These are phyloP conservation scores for Scomber colias DNA, from an alignment of 2,113 vertebrate species.

Conservation along the genomic window DNA sequence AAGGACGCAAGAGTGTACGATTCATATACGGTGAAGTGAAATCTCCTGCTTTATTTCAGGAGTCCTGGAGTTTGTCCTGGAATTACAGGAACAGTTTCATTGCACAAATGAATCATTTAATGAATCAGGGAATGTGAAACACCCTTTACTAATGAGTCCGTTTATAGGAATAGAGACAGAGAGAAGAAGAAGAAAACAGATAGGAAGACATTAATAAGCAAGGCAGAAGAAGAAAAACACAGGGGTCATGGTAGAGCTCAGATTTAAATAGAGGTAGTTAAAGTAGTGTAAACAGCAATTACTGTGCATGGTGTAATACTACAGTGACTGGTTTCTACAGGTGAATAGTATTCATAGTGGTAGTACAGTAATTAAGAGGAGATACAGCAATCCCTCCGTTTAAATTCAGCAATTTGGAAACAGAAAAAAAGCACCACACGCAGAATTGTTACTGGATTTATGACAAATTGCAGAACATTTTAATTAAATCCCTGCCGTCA, in stretches of 20 bases:
- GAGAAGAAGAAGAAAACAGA: not conserved
- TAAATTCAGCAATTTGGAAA: no score
- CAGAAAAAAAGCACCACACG: no score
- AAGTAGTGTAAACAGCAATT: not conserved
- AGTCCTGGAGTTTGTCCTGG: not conserved
- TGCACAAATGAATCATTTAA: not conserved
- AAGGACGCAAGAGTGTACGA: constrained; percentile 10
- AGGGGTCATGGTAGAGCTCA: not conserved
- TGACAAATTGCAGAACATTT: no score
- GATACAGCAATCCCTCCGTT: no score
- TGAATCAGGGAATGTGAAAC: not conserved
- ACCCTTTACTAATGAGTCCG: not conserved
- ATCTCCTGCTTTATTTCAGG: constrained; percentile 9
- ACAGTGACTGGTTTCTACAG: not conserved
- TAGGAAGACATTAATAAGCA: not conserved
- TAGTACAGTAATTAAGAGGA: not conserved
- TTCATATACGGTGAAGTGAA: constrained; percentile 9
- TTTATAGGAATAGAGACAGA: not conserved
- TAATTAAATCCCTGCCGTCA: not conserved
- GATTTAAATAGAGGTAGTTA: constrained; percentile 5
- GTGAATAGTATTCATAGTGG: not conserved
- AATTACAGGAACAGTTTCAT: not conserved
- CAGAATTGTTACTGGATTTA: no score
- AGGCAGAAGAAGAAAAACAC: not conserved
- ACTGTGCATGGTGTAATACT: not conserved